phyloP scores from a whole-genome alignment of 2,797 vertebrate genomes.

The Syngnathus acus region DNA sequence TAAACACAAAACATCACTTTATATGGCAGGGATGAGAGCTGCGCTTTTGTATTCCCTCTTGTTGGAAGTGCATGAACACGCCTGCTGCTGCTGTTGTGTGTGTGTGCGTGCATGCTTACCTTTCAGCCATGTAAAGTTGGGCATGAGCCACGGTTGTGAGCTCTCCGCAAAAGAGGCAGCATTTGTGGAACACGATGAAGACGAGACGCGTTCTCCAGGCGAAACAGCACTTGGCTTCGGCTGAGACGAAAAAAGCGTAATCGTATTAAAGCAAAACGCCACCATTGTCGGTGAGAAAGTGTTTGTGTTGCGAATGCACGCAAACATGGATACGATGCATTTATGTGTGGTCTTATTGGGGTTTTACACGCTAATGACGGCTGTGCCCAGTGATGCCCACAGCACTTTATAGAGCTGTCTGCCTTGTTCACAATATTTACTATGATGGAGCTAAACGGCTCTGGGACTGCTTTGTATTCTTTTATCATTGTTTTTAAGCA shows the following conservation, averaged over 20 bases:
- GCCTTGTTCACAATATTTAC: constrained; percentile 66
- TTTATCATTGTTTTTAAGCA: constrained; percentile 60
- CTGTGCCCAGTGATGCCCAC: constrained; percentile 60
- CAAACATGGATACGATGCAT: constrained; percentile 49
- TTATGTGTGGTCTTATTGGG: constrained; percentile 51
- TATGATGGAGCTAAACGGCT: constrained; percentile 60
- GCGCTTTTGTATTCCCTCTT: constrained; percentile 64
- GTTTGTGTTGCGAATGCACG: constrained; percentile 54
- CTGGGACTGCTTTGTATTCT: constrained; percentile 61
- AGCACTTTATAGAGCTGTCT: constrained; percentile 65
- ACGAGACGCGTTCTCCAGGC: constrained; percentile 74
- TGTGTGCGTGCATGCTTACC: constrained; percentile 35
- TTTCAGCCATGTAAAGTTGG: constrained; percentile 70
- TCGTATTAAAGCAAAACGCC: constrained; percentile 76
- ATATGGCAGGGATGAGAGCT: constrained; percentile 65
- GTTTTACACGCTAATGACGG: constrained; percentile 61
- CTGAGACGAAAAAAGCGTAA: constrained; percentile 70
- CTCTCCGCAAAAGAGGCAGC: constrained; percentile 72
- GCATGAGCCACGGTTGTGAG: constrained; percentile 70
- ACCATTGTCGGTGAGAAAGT: constrained; percentile 65
- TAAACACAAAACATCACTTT: constrained; percentile 70
- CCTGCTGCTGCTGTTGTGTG: background rate
- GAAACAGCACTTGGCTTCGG: constrained; percentile 73
- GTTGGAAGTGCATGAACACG: constrained; percentile 25
- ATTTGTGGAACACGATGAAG: constrained; percentile 76